Conservation (phyloP, 2,888 invertebrate species). For the Baccha elongata region DNA sequence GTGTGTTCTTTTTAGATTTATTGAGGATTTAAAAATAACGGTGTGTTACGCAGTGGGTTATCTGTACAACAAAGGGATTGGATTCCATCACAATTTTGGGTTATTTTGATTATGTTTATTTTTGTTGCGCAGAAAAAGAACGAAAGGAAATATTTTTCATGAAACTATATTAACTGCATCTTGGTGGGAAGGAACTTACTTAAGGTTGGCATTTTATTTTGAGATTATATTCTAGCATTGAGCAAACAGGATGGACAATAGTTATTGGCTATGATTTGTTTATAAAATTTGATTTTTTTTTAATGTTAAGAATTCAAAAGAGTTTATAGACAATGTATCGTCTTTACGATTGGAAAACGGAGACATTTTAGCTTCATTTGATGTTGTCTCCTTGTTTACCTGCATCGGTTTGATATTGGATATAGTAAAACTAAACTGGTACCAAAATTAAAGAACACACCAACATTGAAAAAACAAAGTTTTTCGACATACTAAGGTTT, state of each 20-base stretch:
- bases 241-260: background rate
- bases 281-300: too few relatives aligned
- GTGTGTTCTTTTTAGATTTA: conserved; percentile 50
- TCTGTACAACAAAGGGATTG: background rate
- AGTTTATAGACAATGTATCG: too few relatives aligned
- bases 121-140: conserved; percentile 30
- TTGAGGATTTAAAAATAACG: conserved; percentile 57
- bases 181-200: background rate
- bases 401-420: too few relatives aligned
- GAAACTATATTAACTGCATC: background rate
- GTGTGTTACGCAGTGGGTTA: background rate
- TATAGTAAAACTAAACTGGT: too few relatives aligned
- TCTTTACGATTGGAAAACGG: too few relatives aligned
- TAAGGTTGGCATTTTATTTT: background rate
- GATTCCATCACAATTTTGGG: conserved; percentile 34
- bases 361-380: too few relatives aligned
- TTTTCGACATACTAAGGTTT: too few relatives aligned
- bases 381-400: too few relatives aligned
- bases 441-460: too few relatives aligned
- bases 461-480: too few relatives aligned
- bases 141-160: conserved; percentile 38
- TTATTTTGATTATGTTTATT: conserved; percentile 29
- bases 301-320: too few relatives aligned
- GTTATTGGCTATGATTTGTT: too few relatives aligned
- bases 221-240: background rate